Conservation (phyloP, 2,797 vertebrate genomes). For the Morelia viridis region DNA sequence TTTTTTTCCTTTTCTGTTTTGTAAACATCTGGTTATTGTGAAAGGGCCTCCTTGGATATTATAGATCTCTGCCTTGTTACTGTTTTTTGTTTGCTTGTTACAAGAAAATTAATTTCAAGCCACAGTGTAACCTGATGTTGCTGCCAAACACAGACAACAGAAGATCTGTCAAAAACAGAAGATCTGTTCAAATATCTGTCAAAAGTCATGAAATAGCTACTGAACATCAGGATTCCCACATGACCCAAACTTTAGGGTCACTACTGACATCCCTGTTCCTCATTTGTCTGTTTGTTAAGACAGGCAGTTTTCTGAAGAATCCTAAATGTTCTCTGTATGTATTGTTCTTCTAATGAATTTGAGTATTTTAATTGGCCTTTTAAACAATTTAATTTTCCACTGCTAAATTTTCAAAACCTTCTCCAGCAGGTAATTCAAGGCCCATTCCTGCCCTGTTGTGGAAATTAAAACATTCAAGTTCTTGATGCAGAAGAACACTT, state of each 20-base stretch:
- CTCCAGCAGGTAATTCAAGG: not conserved
- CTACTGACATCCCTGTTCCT: not conserved
- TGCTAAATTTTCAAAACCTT: not conserved
- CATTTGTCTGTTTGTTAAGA: not conserved
- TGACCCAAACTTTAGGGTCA: not conserved
- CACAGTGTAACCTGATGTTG: not conserved
- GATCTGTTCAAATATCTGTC: not conserved
- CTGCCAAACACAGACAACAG: not conserved
- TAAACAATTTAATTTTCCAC: conserved; percentile 32
- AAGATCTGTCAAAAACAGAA: not conserved
- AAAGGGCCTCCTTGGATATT: not conserved
- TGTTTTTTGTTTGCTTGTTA: not conserved
- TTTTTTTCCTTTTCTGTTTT: conserved; percentile 28
- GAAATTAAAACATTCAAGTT: conserved; percentile 37
- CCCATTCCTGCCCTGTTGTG: conserved; percentile 15
- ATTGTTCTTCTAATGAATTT: conserved; percentile 20
- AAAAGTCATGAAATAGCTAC: conserved; percentile 7
- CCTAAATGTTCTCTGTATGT: not conserved
- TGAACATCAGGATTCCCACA: not conserved
- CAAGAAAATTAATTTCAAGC: not conserved
- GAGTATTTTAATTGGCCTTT: conserved; percentile 8
- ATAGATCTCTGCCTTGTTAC: not conserved
- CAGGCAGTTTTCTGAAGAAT: not conserved
- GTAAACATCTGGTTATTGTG: not conserved
- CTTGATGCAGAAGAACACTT: not conserved